Evolutionary conservation across 2,888 invertebrate genomes (phyloP), one percentile per base, ranked within the genome.

Genomic region (Beris chalybata): DNA sequence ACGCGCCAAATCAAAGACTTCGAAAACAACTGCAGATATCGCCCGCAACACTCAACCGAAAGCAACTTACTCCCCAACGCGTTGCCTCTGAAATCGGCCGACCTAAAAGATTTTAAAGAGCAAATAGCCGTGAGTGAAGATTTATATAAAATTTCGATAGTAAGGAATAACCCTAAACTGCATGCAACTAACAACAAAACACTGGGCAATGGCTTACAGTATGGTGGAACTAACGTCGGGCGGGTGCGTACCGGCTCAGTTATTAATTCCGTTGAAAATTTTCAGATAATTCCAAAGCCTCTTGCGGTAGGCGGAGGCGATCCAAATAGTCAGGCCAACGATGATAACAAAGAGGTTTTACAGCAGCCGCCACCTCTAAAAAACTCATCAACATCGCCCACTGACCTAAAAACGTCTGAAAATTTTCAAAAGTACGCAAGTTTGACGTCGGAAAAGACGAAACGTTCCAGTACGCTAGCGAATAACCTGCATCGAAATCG

Each of bases 241-340:
- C 30, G 30, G 15, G 15, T 15, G 45, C 47, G 64, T 52, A 30
- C 38, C 52, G 59, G 61, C 5, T 59, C 48, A 13, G 58, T 65
- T 71, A 70, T 81, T 76, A 78, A 80, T 74, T 81, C 81, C 75
- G 81, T 81, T 78, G 81, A 81, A 80, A 81, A 80, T 76, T 81
- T 81, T 80, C 81, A 81, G 81, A 81, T 80, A 67, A 76, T 76
- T 48, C 79, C 76, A 9, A 77, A 80, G 69, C 71, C 74, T 5
- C 68, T 75, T 30, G 38, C 9, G 9, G 72, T 71, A 53, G 71
- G 70, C 61, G 63, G 15, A 5, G 55, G 65, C 15, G 63, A 68
- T 9, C 12, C 4, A 43, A 64, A 56, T 71, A 70, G 32, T 29
- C 53, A 61, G 45, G 44, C 53, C 32, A 56, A 66, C 53, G 63